These are phyloP conservation scores for Ichneumoninae sp. DNA, from an alignment of 2,888 invertebrate species.

Conservation along the genomic window DNA sequence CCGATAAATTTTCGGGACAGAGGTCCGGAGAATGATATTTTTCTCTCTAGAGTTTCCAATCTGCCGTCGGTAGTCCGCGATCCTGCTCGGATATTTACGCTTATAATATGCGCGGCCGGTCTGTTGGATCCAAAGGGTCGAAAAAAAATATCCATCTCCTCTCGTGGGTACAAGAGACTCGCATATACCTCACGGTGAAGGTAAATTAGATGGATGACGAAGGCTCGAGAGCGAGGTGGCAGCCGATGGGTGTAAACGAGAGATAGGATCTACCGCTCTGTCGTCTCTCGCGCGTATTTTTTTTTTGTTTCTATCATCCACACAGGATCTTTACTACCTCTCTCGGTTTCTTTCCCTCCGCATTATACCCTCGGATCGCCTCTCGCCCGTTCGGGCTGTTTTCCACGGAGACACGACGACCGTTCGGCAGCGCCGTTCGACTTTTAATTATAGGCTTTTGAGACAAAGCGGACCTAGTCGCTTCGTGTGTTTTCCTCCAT, in stretches of 20 bases:
- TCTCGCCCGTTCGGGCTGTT: slow-evolving; percentile 20
- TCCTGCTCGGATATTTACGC: slow-evolving; percentile 46
- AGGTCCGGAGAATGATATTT: slow-evolving; percentile 1
- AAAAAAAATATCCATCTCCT: slow-evolving; percentile 33
- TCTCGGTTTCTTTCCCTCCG: slow-evolving; percentile 57
- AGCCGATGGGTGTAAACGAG: slow-evolving; percentile 82
- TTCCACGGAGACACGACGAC: slow-evolving; percentile 40
- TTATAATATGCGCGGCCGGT: slow-evolving; percentile 52
- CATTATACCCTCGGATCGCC: slow-evolving; percentile 6
- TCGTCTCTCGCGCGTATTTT: slow-evolving; percentile 52
- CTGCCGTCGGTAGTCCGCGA: slow-evolving; percentile 5
- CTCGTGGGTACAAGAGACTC: slow-evolving; percentile 7
- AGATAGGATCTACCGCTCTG: slow-evolving; percentile 79
- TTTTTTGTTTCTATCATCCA: background rate
- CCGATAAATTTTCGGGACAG: slow-evolving; percentile 45
- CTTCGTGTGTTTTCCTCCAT: background rate
- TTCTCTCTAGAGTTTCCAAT: background rate
- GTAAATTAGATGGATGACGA: slow-evolving; percentile 73
- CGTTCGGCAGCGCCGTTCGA: slow-evolving; percentile 63
- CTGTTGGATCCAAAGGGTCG: slow-evolving; percentile 46
- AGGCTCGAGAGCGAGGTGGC: slow-evolving; percentile 77
- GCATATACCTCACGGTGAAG: slow-evolving; percentile 27
- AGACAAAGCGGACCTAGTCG: slow-evolving; percentile 72
- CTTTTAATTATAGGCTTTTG: slow-evolving; percentile 79
- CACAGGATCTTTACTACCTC: slow-evolving; percentile 24